Conservation (phyloP, 2,888 invertebrate species). For the Agriopis aurantiaria region DNA sequence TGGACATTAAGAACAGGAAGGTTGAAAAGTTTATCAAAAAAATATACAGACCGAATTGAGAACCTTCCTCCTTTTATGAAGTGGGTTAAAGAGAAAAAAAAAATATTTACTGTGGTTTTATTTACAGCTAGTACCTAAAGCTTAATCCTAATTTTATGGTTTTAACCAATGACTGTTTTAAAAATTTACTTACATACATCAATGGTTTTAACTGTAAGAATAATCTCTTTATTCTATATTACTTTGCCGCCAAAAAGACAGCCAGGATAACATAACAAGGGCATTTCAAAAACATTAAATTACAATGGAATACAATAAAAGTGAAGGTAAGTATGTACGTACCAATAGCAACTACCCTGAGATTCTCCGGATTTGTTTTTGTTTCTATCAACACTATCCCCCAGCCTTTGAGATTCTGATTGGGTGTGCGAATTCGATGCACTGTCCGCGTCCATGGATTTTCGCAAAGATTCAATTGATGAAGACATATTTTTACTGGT, state of each 20-base stretch:
- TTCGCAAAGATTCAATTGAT: slow-evolving; percentile 56
- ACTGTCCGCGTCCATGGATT: slow-evolving; percentile 60
- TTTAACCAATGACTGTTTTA: too few species aligned
- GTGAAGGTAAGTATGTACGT: slow-evolving; percentile 38
- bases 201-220: too few species aligned
- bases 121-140: too few species aligned
- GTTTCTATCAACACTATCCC: slow-evolving; percentile 68
- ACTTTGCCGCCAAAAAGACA: slow-evolving; percentile 35
- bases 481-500: slow-evolving; percentile 54
- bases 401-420: slow-evolving; percentile 74
- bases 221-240: background rate
- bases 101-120: too few species aligned
- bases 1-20: too few species aligned
- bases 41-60: too few species aligned
- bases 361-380: slow-evolving; percentile 73
- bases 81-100: too few species aligned
- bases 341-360: slow-evolving; percentile 79
- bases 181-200: too few species aligned
- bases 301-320: background rate
- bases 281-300: slow-evolving; percentile 5
- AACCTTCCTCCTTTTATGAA: too few species aligned
- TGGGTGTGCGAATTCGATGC: slow-evolving; percentile 59
- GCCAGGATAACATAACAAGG: slow-evolving; percentile 3
- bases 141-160: too few species aligned
- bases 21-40: too few species aligned